Evolutionary conservation across 2,113 vertebrate species (phyloP).

Genomic region (Neogale vison): DNA sequence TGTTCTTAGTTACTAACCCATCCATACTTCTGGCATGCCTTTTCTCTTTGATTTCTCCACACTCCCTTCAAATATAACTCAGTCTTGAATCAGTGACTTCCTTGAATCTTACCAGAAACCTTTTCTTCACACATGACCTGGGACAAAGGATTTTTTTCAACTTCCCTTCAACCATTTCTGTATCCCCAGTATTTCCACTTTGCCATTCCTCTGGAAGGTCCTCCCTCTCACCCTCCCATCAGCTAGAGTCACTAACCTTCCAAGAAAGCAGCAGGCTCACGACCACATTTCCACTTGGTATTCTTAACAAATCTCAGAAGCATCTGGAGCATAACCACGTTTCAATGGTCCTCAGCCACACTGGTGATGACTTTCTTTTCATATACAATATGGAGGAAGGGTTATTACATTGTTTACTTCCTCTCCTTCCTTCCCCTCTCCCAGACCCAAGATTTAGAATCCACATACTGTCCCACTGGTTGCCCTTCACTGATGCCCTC

Average conservation of each 20-base stretch:
- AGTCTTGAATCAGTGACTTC: background rate
- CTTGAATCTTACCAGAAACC: background rate
- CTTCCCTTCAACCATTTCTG: background rate
- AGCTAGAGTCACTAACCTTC: background rate
- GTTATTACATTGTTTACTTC: background rate
- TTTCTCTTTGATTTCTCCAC: background rate
- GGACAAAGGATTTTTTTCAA: background rate
- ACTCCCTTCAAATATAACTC: background rate
- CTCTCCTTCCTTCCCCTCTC: background rate
- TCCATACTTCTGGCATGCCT: background rate
- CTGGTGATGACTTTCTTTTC: background rate
- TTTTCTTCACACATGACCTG: background rate
- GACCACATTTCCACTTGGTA: background rate
- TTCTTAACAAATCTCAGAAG: background rate
- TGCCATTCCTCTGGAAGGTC: background rate
- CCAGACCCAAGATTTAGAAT: background rate
- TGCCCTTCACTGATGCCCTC: background rate
- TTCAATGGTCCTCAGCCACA: background rate
- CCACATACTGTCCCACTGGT: background rate
- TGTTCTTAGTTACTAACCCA: background rate
- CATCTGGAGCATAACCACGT: background rate
- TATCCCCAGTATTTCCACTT: slow-evolving; percentile 7
- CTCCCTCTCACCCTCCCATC: background rate
- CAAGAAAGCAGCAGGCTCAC: background rate
- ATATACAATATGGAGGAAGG: background rate